Evolutionary conservation across 2,797 vertebrate genomes (phyloP).

Genomic region (Gobio occitaniae): DNA sequence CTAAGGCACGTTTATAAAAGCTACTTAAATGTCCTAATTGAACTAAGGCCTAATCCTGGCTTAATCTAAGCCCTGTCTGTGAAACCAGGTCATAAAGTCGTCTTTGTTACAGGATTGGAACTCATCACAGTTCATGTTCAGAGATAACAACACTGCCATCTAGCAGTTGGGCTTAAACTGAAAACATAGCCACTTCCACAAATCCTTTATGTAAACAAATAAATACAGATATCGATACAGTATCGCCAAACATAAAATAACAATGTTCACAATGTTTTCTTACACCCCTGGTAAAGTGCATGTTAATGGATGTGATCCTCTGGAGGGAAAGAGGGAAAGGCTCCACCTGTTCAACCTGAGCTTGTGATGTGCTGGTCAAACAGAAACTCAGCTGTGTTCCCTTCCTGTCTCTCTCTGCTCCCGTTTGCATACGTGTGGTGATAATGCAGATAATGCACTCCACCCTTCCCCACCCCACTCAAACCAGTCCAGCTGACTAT

Average conservation of each 20-base stretch:
- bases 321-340: background rate
- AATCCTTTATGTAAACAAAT: background rate
- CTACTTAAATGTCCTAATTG: too few species aligned
- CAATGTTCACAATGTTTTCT: background rate
- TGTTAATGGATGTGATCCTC: background rate
- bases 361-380: constrained; percentile 43
- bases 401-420: constrained; percentile 57
- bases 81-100: too few species aligned
- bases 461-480: constrained; percentile 59
- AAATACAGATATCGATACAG: background rate
- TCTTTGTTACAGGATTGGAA: too few species aligned
- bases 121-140: too few species aligned
- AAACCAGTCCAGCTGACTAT: constrained; percentile 68
- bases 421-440: constrained; percentile 80
- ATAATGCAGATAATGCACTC: constrained; percentile 69
- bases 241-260: background rate
- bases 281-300: background rate
- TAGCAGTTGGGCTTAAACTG: background rate
- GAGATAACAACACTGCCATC: background rate
- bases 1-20: too few species aligned
- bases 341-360: constrained; percentile 33
- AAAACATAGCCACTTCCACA: background rate
- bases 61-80: too few species aligned
- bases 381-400: constrained; percentile 32
- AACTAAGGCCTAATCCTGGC: too few species aligned